These are phyloP conservation scores for Agrochola macilenta DNA, from an alignment of 2,888 invertebrate genomes.

Conservation along the genomic window DNA sequence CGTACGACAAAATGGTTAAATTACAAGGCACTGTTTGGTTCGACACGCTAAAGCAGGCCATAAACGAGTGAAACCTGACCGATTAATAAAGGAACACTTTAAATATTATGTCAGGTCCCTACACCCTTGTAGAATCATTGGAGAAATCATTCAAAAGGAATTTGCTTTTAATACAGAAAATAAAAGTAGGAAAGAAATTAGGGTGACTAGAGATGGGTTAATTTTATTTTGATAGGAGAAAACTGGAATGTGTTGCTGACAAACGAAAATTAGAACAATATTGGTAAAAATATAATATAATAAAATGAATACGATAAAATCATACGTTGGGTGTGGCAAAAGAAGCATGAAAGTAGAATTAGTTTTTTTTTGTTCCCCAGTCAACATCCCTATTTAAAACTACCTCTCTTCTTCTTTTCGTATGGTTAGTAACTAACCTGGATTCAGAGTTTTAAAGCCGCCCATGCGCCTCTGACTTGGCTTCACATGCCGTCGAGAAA, in stretches of 20 bases:
- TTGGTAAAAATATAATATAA: not conserved
- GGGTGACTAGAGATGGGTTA: not conserved
- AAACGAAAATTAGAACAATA: not conserved
- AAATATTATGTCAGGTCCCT: not conserved
- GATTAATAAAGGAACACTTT: slow-evolving; percentile 40
- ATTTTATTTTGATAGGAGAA: not conserved
- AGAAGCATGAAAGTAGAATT: too few species aligned
- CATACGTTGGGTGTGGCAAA: too few species aligned
- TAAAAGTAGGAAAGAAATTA: not conserved
- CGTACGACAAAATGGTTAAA: slow-evolving; percentile 86
- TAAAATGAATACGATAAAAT: too few species aligned
- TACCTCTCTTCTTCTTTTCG: too few species aligned
- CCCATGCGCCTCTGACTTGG: too few species aligned
- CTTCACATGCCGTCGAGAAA: too few species aligned
- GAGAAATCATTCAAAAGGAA: not conserved
- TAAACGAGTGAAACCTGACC: slow-evolving; percentile 54
- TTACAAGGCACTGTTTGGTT: slow-evolving; percentile 69
- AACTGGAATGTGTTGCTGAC: not conserved
- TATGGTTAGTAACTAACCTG: too few species aligned
- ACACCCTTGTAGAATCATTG: not conserved
- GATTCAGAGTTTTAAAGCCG: too few species aligned
- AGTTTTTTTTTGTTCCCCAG: too few species aligned
- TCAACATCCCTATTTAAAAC: not conserved
- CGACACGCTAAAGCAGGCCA: slow-evolving; percentile 72
- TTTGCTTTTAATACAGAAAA: not conserved